Conservation (phyloP, 1,140 invertebrate species). For the Drosophila bocqueti region DNA sequence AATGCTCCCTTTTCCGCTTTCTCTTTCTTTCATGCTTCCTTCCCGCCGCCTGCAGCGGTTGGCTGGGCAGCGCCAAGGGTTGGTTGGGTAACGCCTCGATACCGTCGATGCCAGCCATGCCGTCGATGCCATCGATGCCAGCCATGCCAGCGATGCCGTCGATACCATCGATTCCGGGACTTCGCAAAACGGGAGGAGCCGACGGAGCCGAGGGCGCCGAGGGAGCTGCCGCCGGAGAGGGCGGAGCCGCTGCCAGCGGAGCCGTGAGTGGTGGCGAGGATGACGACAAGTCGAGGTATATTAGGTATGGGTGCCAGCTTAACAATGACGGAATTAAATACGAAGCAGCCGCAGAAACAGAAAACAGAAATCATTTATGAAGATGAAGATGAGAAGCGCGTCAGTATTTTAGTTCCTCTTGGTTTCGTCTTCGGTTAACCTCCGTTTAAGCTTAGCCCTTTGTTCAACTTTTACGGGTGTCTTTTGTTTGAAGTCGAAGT, state of each 20-base stretch:
- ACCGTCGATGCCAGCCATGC: slow-evolving; percentile 83
- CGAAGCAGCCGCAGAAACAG: slow-evolving; percentile 50
- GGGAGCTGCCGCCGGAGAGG: slow-evolving; percentile 79
- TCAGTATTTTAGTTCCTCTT: slow-evolving; percentile 52
- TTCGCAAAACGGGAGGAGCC: slow-evolving; percentile 87
- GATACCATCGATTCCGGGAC: slow-evolving; percentile 88
- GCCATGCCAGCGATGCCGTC: slow-evolving; percentile 85
- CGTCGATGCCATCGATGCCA: slow-evolving; percentile 83
- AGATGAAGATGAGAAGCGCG: slow-evolving; percentile 48
- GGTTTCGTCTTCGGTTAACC: slow-evolving; percentile 39
- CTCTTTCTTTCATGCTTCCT: slow-evolving; percentile 11
- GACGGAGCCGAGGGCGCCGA: slow-evolving; percentile 84
- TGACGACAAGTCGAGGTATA: slow-evolving; percentile 93
- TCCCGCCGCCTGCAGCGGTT: slow-evolving; percentile 86
- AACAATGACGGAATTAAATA: slow-evolving; percentile 85
- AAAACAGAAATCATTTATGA: slow-evolving; percentile 22
- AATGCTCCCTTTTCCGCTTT: slow-evolving; percentile 20
- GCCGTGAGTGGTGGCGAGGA: slow-evolving; percentile 90
- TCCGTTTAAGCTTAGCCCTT: slow-evolving; percentile 29
- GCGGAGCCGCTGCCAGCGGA: slow-evolving; percentile 85
- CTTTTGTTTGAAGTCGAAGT: slow-evolving; percentile 44
- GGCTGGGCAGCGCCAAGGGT: slow-evolving; percentile 93
- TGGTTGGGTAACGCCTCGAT: slow-evolving; percentile 87
- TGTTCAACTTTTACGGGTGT: slow-evolving; percentile 37
- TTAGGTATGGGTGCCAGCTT: slow-evolving; percentile 87